Base-by-base conservation (phyloP, 2,888 invertebrate genomes). In the Helicoverpa assulta region DNA sequence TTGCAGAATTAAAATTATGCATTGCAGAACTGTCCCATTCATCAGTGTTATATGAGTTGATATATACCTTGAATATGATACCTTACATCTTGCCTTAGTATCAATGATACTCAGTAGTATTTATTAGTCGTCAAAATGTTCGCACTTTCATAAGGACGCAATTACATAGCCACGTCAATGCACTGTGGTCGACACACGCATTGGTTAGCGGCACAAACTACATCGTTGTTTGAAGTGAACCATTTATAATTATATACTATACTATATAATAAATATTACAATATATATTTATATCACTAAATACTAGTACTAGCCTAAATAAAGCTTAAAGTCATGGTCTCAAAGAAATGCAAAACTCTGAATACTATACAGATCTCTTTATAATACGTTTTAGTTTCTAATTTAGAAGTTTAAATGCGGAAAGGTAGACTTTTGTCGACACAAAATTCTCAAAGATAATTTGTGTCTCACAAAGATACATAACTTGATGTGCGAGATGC, bases 301-400 rank as follows among this genome's bases (percentile, higher is more conserved):
- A 72, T 80, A 81, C 84, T 88, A 88, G 80, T 80, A 81, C 84
- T 88, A 88, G 80, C 70, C 89, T 91, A 90, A 85, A 86, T 92
- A 92, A 91, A 92, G 92, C 91, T 91, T 89, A 86, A 76, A 84
- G 90, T 89, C 90, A 89, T 90, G 90, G 89, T 89, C 85, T 79
- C 74, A 86, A 82, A 82, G 76, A 85, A 79, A 76, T 73, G 77
- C 72, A 72, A 62, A 72, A 67, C 73, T 81, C 70, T 81, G 81
- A 59, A 56, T 52, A 59, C 47, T 64, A 71, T 51, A 43, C 53
- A 47, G 47, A 47, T 60, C 53, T 21, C 33, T 54, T 61, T 29
- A 51, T 66, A 62, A 58, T 50, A 33, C 47, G 51, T 57, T 61
- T 53, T 54, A 43, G 6, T 40, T 58, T 62, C 19, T 37, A 12